Base-by-base conservation (phyloP, 1,140 invertebrate genomes). In the Rhyacophila brunnea region DNA sequence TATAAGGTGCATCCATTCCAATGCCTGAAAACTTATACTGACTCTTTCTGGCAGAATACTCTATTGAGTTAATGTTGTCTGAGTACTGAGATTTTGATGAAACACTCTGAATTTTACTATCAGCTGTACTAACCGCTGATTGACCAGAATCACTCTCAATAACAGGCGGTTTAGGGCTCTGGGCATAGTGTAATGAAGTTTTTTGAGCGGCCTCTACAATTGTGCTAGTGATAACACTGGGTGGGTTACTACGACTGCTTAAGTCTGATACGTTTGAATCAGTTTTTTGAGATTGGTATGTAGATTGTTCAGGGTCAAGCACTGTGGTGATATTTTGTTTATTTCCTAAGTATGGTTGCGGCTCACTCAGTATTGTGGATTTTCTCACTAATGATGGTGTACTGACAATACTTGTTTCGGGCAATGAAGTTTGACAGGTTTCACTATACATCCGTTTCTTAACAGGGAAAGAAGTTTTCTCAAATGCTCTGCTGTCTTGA, bases 381-480 rank as follows among this genome's bases (percentile, higher is more conserved):
- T 28, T 28, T 28, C 23, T 28, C 23, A 28, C 23, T 45, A 45
- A 17, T 5, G 10, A 5, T 15, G 43, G 17, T 17, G 14, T 45
- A 15, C 9, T 19, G 5, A 15, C 7, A 17, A 15, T 10, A 45
- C 14, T 15, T 45, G 23, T 18, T 1, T 32, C 6, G 23, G 23
- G 3, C 23, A 28, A 28, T 28, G 23, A 28, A 28, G 40, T 20
- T 6, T 57, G 54, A 17, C 7, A 17, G 1, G 71, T 72, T 70
- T 85, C 84, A 68, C 74, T 81, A 55, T 84, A 85, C 13, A 73
- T 77, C 42, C 84, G 72, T 68, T 85, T 85, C 66, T 85, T 85
- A 6, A 78, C 71, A 34, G 77, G 74, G 52, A 74, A 79, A 32
- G 68, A 54, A 32, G 71, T 48, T 68, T 75, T 77, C 9, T 71